Conservation (phyloP, 1,140 invertebrate species). For the Trichoplusia ni region DNA sequence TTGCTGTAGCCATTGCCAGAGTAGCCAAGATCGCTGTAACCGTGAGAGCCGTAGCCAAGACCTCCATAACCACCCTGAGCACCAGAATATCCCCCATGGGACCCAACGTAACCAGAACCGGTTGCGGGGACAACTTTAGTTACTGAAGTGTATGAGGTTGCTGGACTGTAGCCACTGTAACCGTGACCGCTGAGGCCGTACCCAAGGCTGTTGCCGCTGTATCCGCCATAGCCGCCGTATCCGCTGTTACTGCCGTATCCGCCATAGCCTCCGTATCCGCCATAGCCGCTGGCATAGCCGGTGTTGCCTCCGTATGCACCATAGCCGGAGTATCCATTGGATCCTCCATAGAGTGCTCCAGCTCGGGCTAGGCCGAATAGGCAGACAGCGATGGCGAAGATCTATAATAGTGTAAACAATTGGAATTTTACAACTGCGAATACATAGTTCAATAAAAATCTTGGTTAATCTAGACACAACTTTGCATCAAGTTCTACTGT, state of each 20-base stretch:
- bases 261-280: constrained; percentile 14
- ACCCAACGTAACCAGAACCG: constrained; percentile 10
- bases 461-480: too few species aligned
- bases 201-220: not conserved
- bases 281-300: constrained; percentile 18
- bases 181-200: not conserved
- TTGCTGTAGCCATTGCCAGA: not conserved
- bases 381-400: constrained; percentile 36
- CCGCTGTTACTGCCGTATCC: constrained; percentile 13
- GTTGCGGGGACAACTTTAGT: constrained; percentile 28
- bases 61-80: not conserved
- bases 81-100: not conserved
- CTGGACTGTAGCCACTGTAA: constrained; percentile 28
- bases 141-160: constrained; percentile 33
- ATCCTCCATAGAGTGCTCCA: constrained; percentile 20
- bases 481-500: too few species aligned
- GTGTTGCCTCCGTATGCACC: constrained; percentile 27
- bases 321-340: constrained; percentile 1
- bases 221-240: constrained; percentile 16
- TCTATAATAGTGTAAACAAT: constrained; percentile 22
- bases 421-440: not conserved
- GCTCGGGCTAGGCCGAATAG: constrained; percentile 43
- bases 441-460: too few species aligned
- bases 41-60: not conserved
- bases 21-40: not conserved